Percentiles rank a stretch among this genome's conserved stretches.
phyloP scores from a whole-genome alignment of 2,797 vertebrate species.

The Takifugu ocellatus region DNA sequence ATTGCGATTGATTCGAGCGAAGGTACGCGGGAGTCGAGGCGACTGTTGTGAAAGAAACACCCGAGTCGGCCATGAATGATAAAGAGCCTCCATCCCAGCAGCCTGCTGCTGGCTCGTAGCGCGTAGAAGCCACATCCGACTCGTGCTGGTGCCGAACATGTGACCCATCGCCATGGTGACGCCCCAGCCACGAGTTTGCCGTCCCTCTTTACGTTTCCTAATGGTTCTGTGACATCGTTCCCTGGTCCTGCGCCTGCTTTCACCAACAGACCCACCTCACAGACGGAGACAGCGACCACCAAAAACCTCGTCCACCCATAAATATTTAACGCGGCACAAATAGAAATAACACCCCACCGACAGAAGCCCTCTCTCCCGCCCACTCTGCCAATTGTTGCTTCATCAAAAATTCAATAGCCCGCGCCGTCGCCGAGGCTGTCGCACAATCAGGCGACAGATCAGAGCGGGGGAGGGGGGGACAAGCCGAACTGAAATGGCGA shows the following conservation, averaged over 20 bases:
- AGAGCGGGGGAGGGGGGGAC: not conserved
- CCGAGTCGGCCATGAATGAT: too few relatives aligned
- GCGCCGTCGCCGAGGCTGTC: conserved; percentile 23
- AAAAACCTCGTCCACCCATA: conserved; percentile 11
- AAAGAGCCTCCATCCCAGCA: not conserved
- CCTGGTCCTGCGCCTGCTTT: conserved; percentile 11
- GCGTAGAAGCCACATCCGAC: conserved; percentile 6
- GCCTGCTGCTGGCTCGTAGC: conserved; percentile 2
- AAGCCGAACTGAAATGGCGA: not conserved
- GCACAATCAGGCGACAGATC: conserved; percentile 14
- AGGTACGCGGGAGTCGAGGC: not conserved
- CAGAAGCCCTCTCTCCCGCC: conserved; percentile 14
- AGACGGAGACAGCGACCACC: conserved; percentile 19
- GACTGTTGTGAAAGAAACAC: not conserved
- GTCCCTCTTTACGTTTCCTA: conserved; percentile 1
- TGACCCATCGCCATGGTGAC: conserved; percentile 9
- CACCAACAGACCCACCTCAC: conserved; percentile 7
- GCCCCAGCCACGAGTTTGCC: not conserved
- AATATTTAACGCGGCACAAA: conserved; percentile 54
- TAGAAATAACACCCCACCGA: conserved; percentile 40
- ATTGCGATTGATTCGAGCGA: conserved; percentile 25
- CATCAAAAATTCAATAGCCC: conserved; percentile 56
- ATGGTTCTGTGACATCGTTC: conserved; percentile 21
- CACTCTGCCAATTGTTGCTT: conserved; percentile 37
- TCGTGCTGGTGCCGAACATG: conserved; percentile 18